Evolutionary conservation across 2,113 vertebrate genomes (phyloP), one percentile per base, ranked within the genome.

Genomic region (Oplegnathus fasciatus): DNA sequence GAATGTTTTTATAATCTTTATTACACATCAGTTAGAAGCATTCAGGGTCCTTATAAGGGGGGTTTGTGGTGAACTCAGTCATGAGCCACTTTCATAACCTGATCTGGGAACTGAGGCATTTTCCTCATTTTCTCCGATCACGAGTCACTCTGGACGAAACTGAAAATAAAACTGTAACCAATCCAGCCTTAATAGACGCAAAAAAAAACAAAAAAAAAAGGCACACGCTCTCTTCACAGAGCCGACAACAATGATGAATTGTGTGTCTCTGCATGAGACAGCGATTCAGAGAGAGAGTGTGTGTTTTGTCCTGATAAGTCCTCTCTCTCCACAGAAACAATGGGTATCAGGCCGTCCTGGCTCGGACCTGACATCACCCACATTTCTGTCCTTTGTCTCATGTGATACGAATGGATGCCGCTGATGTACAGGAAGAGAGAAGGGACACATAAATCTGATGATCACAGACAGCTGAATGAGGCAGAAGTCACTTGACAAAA

Each of bases 281-380:
- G 42, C 0, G 15, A 46, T 55, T 40, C 44, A 62, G 22, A 50
- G 55, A 58, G 24, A 44, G 30, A 4, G 57, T 0, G 30, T 30
- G 46, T 69, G 66, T 62, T 62, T 2, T 32, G 34, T 80, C 46
- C 83, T 57, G 72, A 83, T 85, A 85, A 84, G 78, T 46, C 50
- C 28, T 34, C 68, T 32, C 14, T 76, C 58, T 69, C 14, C 15
- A 4, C 69, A 85, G 28, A 40, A 57, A 92, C 85, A 89, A 90
- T 90, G 64, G 32, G 28, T 88, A 14, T 84, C 88, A 92, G 84
- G 66, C 65, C 1, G 65, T 72, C 71, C 86, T 69, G 5, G 30
- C 82, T 76, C 86, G 57, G 54, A 57, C 40, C 42, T 60, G 81
- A 88, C 82, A 37, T 84, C 90, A 85, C 57, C n/a, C 46, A n/a